phyloP scores from a whole-genome alignment of 2,113 vertebrate species.

The Notiomystis cincta region DNA sequence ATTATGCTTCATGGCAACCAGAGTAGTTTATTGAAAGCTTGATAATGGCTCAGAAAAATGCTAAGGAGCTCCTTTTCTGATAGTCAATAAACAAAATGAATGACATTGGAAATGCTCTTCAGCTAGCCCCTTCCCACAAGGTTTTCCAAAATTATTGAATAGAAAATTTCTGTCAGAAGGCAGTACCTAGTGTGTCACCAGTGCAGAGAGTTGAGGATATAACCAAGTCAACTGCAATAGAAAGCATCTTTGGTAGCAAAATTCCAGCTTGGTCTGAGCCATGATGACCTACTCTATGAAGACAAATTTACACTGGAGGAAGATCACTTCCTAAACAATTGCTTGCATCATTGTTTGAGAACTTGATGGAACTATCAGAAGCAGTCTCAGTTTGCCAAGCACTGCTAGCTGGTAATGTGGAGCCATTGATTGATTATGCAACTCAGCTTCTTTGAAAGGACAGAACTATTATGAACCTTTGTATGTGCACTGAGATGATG shows the following conservation, averaged over 20 bases:
- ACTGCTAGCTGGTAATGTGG: rapidly evolving
- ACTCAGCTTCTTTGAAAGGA: not conserved
- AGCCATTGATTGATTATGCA: not conserved
- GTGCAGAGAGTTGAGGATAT: not conserved
- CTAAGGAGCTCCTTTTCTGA: not conserved
- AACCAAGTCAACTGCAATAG: not conserved
- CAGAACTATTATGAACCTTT: not conserved
- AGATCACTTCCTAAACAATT: not conserved
- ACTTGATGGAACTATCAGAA: not conserved
- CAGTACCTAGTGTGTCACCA: not conserved
- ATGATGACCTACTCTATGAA: not conserved
- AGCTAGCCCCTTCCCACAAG: not conserved
- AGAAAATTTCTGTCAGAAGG: not conserved
- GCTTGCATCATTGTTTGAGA: not conserved
- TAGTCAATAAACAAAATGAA: not conserved
- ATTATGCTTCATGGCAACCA: not conserved
- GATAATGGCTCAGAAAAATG: not conserved
- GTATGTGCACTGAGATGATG: not conserved
- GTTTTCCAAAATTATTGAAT: not conserved
- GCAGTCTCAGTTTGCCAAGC: not conserved
- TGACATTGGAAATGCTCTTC: not conserved
- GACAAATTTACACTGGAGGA: not conserved
- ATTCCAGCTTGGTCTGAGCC: not conserved
- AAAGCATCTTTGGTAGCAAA: not conserved
- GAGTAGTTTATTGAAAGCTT: not conserved